Percentiles rank a stretch among this genome's conserved stretches.
Conservation (phyloP, 2,113 vertebrate species). For the Pyxicephalus adspersus region DNA sequence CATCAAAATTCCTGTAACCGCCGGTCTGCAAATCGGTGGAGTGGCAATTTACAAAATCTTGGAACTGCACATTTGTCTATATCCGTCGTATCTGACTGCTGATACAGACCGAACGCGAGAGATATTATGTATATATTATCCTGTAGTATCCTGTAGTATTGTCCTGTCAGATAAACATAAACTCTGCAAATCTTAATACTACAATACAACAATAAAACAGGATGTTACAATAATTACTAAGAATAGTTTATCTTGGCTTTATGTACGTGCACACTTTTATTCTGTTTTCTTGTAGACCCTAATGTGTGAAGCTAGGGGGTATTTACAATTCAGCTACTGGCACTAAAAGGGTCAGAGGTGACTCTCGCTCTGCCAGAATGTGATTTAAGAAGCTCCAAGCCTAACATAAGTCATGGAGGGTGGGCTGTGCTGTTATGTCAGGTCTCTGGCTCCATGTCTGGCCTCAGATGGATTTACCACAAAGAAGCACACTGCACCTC, state of each 20-base stretch:
- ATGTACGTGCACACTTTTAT: not conserved
- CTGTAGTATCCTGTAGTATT: too few species aligned
- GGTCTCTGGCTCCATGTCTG: constrained; percentile 22
- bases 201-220: not conserved
- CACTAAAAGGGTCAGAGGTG: constrained; percentile 37
- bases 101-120: too few species aligned
- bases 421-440: constrained; percentile 45
- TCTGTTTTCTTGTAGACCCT: not conserved
- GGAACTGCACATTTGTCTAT: too few species aligned
- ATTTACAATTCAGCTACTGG: constrained; percentile 41
- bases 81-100: too few species aligned
- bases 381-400: constrained; percentile 32
- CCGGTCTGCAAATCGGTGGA: too few species aligned
- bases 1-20: too few species aligned
- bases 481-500: constrained; percentile 16
- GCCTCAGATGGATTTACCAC: constrained; percentile 43
- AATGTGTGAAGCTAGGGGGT: not conserved
- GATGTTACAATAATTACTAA: too few species aligned
- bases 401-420: constrained; percentile 35
- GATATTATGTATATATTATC: too few species aligned
- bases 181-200: not conserved
- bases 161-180: too few species aligned
- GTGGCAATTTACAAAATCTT: too few species aligned
- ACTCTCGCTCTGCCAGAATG: constrained; percentile 16
- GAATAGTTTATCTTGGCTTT: not conserved